phyloP scores from a whole-genome alignment of 2,888 invertebrate species.

The Polymixis flavicincta region DNA sequence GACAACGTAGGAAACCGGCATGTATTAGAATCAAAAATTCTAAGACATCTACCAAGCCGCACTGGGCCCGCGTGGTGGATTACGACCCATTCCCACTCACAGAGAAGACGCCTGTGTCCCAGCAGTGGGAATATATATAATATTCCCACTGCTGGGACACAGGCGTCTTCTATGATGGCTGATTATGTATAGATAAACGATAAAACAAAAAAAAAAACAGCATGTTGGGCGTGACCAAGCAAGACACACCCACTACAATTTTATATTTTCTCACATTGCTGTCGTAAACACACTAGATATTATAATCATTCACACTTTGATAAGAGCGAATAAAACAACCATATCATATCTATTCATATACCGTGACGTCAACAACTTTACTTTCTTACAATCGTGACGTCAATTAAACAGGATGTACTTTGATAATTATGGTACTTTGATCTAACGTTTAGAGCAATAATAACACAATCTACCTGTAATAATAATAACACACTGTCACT shows the following conservation, averaged over 20 bases:
- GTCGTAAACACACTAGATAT: not conserved
- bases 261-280: not conserved
- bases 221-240: not conserved
- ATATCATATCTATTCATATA: conserved; percentile 8
- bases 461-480: not conserved
- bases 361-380: conserved; percentile 29
- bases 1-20: too few species aligned
- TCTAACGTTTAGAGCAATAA: not conserved
- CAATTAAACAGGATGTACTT: conserved; percentile 25
- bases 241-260: conserved; percentile 13
- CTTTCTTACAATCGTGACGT: conserved; percentile 20
- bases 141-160: too few species aligned
- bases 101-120: too few species aligned
- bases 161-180: too few species aligned
- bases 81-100: too few species aligned
- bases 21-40: too few species aligned
- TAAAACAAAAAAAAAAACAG: not conserved
- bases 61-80: too few species aligned
- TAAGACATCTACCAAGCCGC: too few species aligned
- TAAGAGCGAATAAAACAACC: conserved; percentile 5
- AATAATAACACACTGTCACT: not conserved
- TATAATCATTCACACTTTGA: conserved; percentile 16
- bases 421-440: not conserved
- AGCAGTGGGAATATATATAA: too few species aligned
- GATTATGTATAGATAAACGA: not conserved